phyloP scores from a whole-genome alignment of 2,797 vertebrate genomes.

The Telmatherina bonti region DNA sequence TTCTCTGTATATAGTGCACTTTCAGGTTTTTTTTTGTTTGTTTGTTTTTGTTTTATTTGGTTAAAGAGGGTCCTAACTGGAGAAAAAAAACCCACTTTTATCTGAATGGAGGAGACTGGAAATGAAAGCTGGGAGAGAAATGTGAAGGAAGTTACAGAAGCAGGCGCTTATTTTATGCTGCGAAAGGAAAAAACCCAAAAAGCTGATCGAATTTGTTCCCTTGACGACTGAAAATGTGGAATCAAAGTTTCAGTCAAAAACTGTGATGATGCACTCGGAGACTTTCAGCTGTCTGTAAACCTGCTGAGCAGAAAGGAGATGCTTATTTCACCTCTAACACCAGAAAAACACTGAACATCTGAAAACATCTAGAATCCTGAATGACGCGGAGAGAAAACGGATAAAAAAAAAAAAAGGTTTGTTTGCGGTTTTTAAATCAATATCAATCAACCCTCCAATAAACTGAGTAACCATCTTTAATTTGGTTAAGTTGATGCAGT shows the following conservation, averaged over 20 bases:
- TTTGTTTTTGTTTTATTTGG: constrained; percentile 67
- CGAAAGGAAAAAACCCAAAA: background rate
- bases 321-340: too few species aligned
- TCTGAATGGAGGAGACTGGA: constrained; percentile 21
- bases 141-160: background rate
- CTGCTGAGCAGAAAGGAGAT: background rate
- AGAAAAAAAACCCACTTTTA: constrained; percentile 10
- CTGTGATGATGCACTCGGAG: background rate
- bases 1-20: constrained; percentile 71
- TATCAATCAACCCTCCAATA: background rate
- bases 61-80: constrained; percentile 29
- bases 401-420: background rate
- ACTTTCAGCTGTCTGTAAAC: background rate
- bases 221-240: constrained; percentile 15
- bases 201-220: constrained; percentile 5
- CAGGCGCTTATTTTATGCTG: background rate
- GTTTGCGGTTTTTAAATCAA: constrained; percentile 44
- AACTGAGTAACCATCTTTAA: background rate
- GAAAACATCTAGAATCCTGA: background rate
- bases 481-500: background rate
- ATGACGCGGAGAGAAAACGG: background rate
- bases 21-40: constrained; percentile 17
- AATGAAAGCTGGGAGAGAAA: background rate
- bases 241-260: constrained; percentile 12
- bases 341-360: background rate